Evolutionary conservation across 2,797 vertebrate genomes (phyloP), one percentile per base, ranked within the genome.

Genomic region (Orestias chungarensis): DNA sequence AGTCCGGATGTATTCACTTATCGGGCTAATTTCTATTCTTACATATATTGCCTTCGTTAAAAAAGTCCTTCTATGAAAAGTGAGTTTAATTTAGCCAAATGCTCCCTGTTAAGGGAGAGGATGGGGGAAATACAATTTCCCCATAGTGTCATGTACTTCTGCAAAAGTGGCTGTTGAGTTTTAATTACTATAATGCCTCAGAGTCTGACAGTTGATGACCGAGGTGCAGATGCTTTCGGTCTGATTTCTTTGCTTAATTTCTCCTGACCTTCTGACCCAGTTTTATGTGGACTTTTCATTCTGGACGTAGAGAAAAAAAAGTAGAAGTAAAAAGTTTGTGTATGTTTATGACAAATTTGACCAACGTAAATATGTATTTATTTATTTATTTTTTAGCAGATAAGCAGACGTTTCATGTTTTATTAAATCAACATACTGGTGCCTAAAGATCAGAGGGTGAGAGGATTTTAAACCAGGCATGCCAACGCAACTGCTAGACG

Each of bases 1-100:
- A 61, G 68, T 77, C 68, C 75, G 79, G 84, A 73, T 90, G 75
- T 89, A 88, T 89, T 89, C 40, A 74, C 87, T 90, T 89, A 87
- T 87, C 79, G 87, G 82, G 87, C 85, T 82, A 75, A 91, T 91
- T 92, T 88, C 86, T 84, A n/a, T 81, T 87, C 74, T 86, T 85
- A 83, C 85, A 88, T 93, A 85, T 87, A 87, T 92, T 85, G 87
- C 80, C 84, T 76, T 90, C 86, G 82, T 93, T 87, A 91, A 90
- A 83, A 76, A 82, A 90, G 88, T 72, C 79, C 83, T 70, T 79
- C 78, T 87, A 76, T 94, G 93, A 95, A 92, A 91, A 92, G 94
- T 93, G 89, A 84, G 86, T 95, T 95, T 94, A 93, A 95, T 95
- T 93, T 94, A 86, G 89, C 86, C 83, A 90, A 93, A 91, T 86